Base-by-base conservation (phyloP, 2,888 invertebrate genomes). In the Agrochola lychnidis region DNA sequence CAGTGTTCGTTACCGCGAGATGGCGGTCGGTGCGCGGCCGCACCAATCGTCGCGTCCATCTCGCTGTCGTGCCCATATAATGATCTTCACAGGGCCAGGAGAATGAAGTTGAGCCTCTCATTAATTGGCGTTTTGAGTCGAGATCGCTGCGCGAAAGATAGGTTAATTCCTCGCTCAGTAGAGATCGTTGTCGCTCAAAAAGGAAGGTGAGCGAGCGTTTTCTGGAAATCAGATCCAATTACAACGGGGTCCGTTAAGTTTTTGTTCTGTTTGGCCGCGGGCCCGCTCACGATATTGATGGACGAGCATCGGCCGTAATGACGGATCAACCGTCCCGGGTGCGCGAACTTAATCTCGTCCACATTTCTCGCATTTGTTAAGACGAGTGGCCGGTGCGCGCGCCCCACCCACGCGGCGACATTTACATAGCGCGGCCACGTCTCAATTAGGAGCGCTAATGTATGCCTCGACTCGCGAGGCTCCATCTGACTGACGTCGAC, bases 141-240 rank as follows among this genome's bases (percentile, higher is more conserved):
- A 96, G 96, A 96, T 96, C 96, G 96, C 92, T 94, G 94, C 92
- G 94, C 95, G 94, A 95, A 96, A 96, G 96, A 96, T 96, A 96
- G 96, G 96, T 96, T 96, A 96, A 96, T 96, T 96, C 96, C 95
- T 96, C 93, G 95, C 95, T 94, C 92, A 93, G 91, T 91, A 90
- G 93, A 96, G 96, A 96, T 96, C 96, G 91, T 96, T 96, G 96
- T 96, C 96, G 94, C 94, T 95, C 95, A 93, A 96, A 96, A 96
- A 96, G 95, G 95, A 96, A 95, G 95, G 96, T 93, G 94, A 95
- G 94, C 94, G 95, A 93, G 92, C 94, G 94, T 94, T 96, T 96
- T 96, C 96, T 96, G 96, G 96, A 96, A 96, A 96, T 96, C 96
- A 95, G 96, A 96, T 96, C 96, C 96, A 96, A 96, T 96, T 96